Evolutionary conservation across 2,888 invertebrate species (phyloP), one percentile per base, ranked within the genome.

Genomic region (Microctonus hyperodae): DNA sequence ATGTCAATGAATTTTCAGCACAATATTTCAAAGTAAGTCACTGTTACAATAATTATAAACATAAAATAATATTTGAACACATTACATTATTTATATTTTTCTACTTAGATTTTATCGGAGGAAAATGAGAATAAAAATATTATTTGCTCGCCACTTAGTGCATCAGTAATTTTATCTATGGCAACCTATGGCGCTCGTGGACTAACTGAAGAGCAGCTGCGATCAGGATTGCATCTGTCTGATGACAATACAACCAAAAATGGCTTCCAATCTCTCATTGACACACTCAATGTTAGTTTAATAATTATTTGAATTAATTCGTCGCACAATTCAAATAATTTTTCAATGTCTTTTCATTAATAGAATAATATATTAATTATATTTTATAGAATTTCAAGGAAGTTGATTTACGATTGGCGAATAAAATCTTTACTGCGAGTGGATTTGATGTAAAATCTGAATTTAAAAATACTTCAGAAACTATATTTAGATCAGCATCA

Each of bases 371-470:
- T 28, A 28, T 5, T 28, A 28, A 28, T 28, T 28, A 28, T 5
- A 28, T 48, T 16, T 70, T 40, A 0, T 67, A 83, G 83, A 74
- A 71, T 59, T 73, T 87, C 16, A 81, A 86, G 57, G 86, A 88
- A 51, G 89, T 90, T 1, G 88, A 88, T 10, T 79, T 92, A 5
- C 87, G 88, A 67, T 85, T 92, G 37, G 93, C 93, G 0, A 94
- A 93, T 78, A 91, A 90, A 73, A 85, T 94, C 4, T 95, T 89
- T 77, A 82, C 91, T 0, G 88, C 88, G 76, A 81, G 87, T 0
- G 85, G 86, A 0, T 65, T 76, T 1, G 73, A 75, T 0, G 86
- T 88, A 59, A 85, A 88, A 33, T 75, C 86, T 0, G 79, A 84
- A 22, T 90, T 91, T 72, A 86, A 88, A 72, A 83, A 86, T 7